Evolutionary conservation across 2,888 invertebrate species (phyloP).

Genomic region (Melanostoma scalare): DNA sequence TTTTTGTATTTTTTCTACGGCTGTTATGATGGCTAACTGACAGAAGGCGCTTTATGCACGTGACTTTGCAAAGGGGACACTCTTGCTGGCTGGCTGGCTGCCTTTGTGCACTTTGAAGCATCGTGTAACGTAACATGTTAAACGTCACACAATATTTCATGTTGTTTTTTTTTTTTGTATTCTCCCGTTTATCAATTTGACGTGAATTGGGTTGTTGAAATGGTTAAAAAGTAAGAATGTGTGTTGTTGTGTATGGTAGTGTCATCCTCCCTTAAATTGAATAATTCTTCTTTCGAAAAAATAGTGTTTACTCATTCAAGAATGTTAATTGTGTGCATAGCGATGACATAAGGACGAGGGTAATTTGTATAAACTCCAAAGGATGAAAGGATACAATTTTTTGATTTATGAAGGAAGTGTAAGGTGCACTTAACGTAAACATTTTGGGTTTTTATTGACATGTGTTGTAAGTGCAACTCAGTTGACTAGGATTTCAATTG

Average conservation of each 20-base stretch:
- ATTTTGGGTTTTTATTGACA: not conserved
- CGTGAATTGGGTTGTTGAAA: conserved; percentile 51
- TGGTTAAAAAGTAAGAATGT: conserved; percentile 29
- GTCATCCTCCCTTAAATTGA: conserved; percentile 71
- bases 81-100: not conserved
- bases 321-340: conserved; percentile 71
- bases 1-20: conserved; percentile 50
- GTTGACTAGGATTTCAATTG: too few species aligned
- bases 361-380: conserved; percentile 55
- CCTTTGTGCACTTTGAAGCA: conserved; percentile 42
- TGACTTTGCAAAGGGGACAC: conserved; percentile 46
- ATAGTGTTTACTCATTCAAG: conserved; percentile 57
- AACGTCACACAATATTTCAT: conserved; percentile 57
- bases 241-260: conserved; percentile 18
- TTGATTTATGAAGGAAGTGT: conserved; percentile 52
- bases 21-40: conserved; percentile 68
- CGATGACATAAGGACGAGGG: conserved; percentile 64
- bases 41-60: conserved; percentile 63
- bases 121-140: conserved; percentile 51
- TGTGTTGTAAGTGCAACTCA: too few species aligned
- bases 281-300: conserved; percentile 56
- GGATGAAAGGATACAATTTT: conserved; percentile 14
- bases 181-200: conserved; percentile 32
- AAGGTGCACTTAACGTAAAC: not conserved
- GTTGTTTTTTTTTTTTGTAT: conserved; percentile 17